Evolutionary conservation across 2,113 vertebrate species (phyloP).

Genomic region (Mesitornis unicolor): DNA sequence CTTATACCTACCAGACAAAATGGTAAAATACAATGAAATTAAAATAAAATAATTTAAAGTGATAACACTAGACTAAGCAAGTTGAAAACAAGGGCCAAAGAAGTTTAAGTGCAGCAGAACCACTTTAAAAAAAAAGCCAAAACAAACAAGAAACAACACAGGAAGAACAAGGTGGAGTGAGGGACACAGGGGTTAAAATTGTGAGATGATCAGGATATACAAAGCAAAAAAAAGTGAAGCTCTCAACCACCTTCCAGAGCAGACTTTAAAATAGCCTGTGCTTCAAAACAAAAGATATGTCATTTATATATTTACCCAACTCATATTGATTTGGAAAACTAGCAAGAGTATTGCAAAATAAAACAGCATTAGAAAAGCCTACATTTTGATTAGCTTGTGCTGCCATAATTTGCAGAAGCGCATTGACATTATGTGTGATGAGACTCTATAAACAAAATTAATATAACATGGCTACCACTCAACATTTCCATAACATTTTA

Average conservation of each 20-base stretch:
- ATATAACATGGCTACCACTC: constrained; percentile 18
- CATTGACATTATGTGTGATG: constrained; percentile 53
- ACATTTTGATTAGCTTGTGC: constrained; percentile 21
- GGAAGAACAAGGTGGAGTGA: background rate
- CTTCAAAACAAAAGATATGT: background rate
- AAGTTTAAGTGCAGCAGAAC: background rate
- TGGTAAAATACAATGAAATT: background rate
- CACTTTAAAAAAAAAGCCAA: background rate
- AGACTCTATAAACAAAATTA: constrained; percentile 45
- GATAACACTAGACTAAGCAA: background rate
- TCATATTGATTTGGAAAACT: constrained; percentile 13
- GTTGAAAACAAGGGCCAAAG: background rate
- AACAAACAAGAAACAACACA: background rate
- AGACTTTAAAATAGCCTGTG: background rate
- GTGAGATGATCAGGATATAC: background rate
- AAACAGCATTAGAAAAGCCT: background rate
- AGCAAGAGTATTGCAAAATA: constrained; percentile 1
- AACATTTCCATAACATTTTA: constrained; percentile 32
- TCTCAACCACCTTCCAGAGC: background rate
- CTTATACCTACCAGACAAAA: background rate
- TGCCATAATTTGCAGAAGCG: background rate
- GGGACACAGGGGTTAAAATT: background rate
- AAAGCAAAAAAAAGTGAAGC: background rate
- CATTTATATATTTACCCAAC: constrained; percentile 14
- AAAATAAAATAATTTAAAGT: background rate